phyloP scores from a whole-genome alignment of 2,888 invertebrate genomes.

The Drosophila nr. fundita region DNA sequence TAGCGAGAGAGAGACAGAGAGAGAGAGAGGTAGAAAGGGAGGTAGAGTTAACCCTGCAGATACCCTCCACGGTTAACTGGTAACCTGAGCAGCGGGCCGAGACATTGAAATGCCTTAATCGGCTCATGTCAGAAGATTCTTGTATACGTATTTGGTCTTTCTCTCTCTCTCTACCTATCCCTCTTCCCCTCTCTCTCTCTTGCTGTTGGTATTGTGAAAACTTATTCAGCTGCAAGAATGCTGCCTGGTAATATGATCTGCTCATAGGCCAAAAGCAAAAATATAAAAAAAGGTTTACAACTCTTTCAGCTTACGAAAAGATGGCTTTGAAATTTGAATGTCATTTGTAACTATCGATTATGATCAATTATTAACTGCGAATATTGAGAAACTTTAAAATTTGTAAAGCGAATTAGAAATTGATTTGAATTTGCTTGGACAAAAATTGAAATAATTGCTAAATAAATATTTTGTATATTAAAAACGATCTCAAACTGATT shows the following conservation, averaged over 20 bases:
- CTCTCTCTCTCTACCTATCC: background rate
- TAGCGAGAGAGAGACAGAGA: background rate
- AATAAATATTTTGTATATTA: background rate
- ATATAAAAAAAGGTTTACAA: slow-evolving; percentile 33
- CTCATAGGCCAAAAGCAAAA: slow-evolving; percentile 49
- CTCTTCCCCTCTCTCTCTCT: accelerated
- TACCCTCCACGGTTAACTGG: slow-evolving; percentile 39
- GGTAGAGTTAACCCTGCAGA: slow-evolving; percentile 16
- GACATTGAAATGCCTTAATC: slow-evolving; percentile 83
- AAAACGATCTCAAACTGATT: no score
- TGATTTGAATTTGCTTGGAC: no score
- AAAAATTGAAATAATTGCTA: background rate
- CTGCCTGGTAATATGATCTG: slow-evolving; percentile 65
- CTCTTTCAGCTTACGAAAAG: slow-evolving; percentile 45
- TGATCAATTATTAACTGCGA: slow-evolving; percentile 3
- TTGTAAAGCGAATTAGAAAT: background rate
- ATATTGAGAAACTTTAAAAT: background rate
- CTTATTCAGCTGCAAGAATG: slow-evolving; percentile 73
- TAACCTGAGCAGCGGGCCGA: slow-evolving; percentile 75
- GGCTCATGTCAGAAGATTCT: slow-evolving; percentile 84
- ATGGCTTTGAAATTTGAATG: slow-evolving; percentile 34
- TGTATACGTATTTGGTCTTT: slow-evolving; percentile 6
- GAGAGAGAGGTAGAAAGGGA: background rate
- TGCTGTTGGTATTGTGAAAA: slow-evolving; percentile 42
- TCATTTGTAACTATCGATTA: slow-evolving; percentile 9